Conservation (phyloP, 1,140 invertebrate species). For the Hyles vespertilio region DNA sequence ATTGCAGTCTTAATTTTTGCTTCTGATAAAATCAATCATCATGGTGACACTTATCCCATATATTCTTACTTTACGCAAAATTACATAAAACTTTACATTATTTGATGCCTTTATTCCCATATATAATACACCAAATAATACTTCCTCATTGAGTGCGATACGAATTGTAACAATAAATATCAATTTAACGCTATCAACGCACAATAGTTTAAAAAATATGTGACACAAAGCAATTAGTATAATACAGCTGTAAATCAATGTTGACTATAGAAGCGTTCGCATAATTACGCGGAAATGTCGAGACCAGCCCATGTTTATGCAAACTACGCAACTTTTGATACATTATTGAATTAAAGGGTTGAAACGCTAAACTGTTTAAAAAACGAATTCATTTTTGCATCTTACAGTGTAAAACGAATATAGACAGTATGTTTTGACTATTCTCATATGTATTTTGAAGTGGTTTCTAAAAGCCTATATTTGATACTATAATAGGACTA, state of each 20-base stretch:
- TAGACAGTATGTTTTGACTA: too few species aligned
- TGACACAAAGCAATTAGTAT: conserved; percentile 53
- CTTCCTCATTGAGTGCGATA: conserved; percentile 3
- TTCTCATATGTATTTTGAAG: too few species aligned
- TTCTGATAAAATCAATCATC: too few species aligned
- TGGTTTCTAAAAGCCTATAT: too few species aligned
- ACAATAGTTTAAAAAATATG: conserved; percentile 33
- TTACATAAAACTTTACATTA: too few species aligned
- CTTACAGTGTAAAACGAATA: too few species aligned
- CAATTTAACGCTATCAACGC: conserved; percentile 33
- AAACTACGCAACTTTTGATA: conserved; percentile 35
- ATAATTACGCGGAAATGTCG: conserved; percentile 36
- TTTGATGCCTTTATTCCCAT: not conserved
- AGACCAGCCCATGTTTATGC: conserved; percentile 60
- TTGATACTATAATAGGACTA: too few species aligned
- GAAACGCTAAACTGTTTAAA: not conserved
- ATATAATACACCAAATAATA: conserved; percentile 1
- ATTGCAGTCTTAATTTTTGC: too few species aligned
- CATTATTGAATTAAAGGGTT: conserved; percentile 24
- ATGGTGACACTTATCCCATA: too few species aligned
- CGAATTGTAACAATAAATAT: conserved; percentile 35
- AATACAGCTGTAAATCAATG: conserved; percentile 55
- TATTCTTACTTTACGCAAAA: too few species aligned
- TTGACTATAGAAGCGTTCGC: conserved; percentile 24
- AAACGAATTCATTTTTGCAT: too few species aligned